Conservation (phyloP, 2,797 vertebrate genomes). For the Bradypodion pumilum region DNA sequence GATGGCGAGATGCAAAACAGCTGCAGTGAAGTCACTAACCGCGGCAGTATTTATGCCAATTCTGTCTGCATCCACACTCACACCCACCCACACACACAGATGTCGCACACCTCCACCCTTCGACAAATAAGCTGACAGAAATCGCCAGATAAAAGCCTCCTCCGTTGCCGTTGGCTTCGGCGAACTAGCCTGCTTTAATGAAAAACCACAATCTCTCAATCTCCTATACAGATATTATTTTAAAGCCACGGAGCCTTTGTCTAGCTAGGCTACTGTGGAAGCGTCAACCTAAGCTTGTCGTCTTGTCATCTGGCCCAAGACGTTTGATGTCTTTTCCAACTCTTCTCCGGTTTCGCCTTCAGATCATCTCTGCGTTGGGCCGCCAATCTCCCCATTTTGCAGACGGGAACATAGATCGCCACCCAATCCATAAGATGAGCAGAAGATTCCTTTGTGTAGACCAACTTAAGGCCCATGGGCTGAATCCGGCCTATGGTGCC, state of each 20-base stretch:
- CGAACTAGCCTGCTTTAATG: slow-evolving; percentile 64
- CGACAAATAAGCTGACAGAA: slow-evolving; percentile 59
- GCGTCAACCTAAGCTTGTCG: not conserved
- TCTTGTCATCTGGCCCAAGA: not conserved
- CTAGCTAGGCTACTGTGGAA: slow-evolving; percentile 22
- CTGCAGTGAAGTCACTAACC: slow-evolving; percentile 42
- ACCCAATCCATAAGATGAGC: not conserved
- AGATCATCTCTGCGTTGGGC: no score
- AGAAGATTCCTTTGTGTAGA: no score
- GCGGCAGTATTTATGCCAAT: slow-evolving; percentile 57
- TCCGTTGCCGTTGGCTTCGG: slow-evolving; percentile 65
- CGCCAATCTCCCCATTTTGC: not conserved
- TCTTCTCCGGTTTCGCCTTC: not conserved
- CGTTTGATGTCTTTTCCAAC: not conserved
- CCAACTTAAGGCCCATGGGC: no score
- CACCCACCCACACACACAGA: not conserved
- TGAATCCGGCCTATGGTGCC: no score
- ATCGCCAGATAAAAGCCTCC: slow-evolving; percentile 16
- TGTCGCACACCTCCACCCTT: slow-evolving; percentile 14
- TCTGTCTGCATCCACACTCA: not conserved
- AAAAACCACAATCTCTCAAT: slow-evolving; percentile 50
- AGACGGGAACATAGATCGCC: not conserved
- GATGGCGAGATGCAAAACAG: slow-evolving; percentile 65
- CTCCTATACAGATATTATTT: slow-evolving; percentile 29
- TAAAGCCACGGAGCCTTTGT: not conserved